Percentiles rank a stretch among this genome's conserved stretches.
phyloP scores from a whole-genome alignment of 2,888 invertebrate genomes.

The Brachypterus glaber region DNA sequence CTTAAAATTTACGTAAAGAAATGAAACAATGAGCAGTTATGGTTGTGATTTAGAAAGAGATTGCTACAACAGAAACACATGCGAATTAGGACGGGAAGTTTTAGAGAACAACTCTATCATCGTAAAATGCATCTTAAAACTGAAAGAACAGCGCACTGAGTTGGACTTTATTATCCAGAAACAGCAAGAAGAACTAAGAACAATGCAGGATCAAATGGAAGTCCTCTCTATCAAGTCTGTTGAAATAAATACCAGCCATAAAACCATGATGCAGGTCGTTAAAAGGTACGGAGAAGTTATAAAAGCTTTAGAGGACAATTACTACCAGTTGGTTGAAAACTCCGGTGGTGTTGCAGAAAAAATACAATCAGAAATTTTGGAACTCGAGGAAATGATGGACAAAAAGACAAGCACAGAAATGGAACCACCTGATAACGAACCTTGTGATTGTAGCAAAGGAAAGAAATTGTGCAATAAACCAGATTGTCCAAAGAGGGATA shows the following conservation, averaged over 20 bases:
- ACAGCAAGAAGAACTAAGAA: not conserved
- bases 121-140: not conserved
- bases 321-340: not conserved
- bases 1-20: too few species aligned
- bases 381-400: not conserved
- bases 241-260: too few species aligned
- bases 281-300: not conserved
- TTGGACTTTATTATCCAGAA: not conserved
- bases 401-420: constrained; percentile 1
- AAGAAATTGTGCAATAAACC: too few species aligned
- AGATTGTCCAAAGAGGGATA: too few species aligned
- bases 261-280: not conserved
- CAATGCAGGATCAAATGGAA: not conserved
- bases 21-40: too few species aligned
- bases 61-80: not conserved
- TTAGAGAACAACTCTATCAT: not conserved
- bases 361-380: not conserved
- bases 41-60: not conserved
- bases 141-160: not conserved
- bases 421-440: too few species aligned
- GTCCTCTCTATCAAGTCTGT: too few species aligned
- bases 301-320: not conserved
- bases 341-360: not conserved
- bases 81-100: not conserved
- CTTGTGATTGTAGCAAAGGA: too few species aligned